These are phyloP conservation scores for Salminus brasiliensis DNA, from an alignment of 2,113 vertebrate genomes.

Conservation along the genomic window DNA sequence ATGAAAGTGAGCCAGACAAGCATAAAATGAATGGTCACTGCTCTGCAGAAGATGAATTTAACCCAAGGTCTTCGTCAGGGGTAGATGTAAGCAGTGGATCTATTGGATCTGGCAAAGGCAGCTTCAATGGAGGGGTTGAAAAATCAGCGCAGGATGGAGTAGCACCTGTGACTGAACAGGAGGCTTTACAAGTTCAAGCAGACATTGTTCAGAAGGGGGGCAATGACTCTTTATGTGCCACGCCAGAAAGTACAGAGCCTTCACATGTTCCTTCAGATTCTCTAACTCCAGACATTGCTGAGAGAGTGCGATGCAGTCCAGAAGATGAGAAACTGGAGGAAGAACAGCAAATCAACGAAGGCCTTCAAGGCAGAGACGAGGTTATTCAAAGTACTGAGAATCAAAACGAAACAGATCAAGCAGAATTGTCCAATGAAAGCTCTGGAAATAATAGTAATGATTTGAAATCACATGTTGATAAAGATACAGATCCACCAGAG, in stretches of 20 bases:
- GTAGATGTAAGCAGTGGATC: constrained; percentile 90
- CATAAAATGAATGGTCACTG: constrained; percentile 45
- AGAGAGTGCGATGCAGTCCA: constrained; percentile 48
- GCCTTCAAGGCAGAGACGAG: constrained; percentile 54
- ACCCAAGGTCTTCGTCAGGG: constrained; percentile 88
- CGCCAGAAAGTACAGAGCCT: constrained; percentile 42
- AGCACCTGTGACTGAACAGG: constrained; percentile 21
- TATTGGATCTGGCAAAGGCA: constrained; percentile 84
- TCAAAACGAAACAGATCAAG: constrained; percentile 55
- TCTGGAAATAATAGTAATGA: constrained; percentile 54
- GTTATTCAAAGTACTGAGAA: constrained; percentile 54
- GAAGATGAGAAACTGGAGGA: constrained; percentile 42
- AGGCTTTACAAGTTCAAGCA: constrained; percentile 39
- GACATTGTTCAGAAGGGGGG: constrained; percentile 51
- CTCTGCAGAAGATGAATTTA: constrained; percentile 73
- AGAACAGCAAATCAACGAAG: constrained; percentile 58
- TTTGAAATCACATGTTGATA: constrained; percentile 53
- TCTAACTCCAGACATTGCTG: constrained; percentile 55
- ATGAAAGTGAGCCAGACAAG: constrained; percentile 56
- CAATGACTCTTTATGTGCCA: not conserved
- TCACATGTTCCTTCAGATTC: constrained; percentile 40
- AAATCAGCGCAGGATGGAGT: constrained; percentile 16
- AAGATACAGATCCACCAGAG: constrained; percentile 47
- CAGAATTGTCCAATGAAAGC: constrained; percentile 57
- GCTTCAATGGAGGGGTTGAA: constrained; percentile 62